Conservation (phyloP, 2,113 vertebrate genomes). For the human region DNA sequence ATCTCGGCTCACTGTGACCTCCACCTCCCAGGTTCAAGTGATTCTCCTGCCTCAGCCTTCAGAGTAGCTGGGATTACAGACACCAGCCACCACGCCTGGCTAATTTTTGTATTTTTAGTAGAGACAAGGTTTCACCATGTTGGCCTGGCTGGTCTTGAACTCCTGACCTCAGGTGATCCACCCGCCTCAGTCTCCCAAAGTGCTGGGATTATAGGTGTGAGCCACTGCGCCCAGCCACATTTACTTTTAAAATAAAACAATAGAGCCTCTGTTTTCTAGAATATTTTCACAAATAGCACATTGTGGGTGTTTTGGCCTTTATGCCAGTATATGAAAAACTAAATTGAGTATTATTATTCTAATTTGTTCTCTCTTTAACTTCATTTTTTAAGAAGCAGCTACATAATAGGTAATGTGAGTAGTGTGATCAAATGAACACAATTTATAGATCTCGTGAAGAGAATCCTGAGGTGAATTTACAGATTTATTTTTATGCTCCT, state of each 20-base stretch:
- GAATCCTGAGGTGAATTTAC: constrained; percentile 2
- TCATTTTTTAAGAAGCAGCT: not conserved
- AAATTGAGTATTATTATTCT: constrained; percentile 2
- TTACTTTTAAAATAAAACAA: constrained; percentile 57
- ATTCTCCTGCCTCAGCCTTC: too few species aligned
- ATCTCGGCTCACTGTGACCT: too few species aligned
- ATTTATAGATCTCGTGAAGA: not conserved
- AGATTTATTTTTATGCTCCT: not conserved
- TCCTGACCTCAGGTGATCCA: too few species aligned
- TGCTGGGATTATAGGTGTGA: too few species aligned
- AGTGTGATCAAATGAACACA: constrained; percentile 19
- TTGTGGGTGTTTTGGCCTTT: not conserved
- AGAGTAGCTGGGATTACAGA: too few species aligned
- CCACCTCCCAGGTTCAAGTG: too few species aligned
- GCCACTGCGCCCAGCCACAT: not conserved
- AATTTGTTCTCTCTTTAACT: not conserved
- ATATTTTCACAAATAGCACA: constrained; percentile 15
- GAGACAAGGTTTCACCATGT: too few species aligned
- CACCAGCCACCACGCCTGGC: too few species aligned
- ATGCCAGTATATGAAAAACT: constrained; percentile 4
- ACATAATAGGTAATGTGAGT: not conserved
- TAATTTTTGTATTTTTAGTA: too few species aligned
- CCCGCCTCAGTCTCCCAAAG: too few species aligned
- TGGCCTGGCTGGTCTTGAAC: too few species aligned
- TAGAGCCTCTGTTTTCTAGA: not conserved